A percentile compares a stretch with the other conserved stretches of the same genome.
phyloP scores from a whole-genome alignment of 2,113 vertebrate species.

The Speoplatyrhinus poulsoni region DNA sequence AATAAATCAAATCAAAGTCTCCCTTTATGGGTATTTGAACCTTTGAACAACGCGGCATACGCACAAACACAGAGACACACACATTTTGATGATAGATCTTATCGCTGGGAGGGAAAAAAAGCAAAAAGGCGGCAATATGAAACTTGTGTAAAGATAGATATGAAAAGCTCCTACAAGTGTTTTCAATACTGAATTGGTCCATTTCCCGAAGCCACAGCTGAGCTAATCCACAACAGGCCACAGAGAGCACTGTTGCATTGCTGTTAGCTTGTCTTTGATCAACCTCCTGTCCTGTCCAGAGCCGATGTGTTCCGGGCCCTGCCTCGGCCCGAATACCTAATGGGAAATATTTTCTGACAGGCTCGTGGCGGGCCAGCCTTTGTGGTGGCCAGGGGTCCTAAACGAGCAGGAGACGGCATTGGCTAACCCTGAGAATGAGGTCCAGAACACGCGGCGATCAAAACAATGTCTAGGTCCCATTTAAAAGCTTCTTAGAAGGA shows the following conservation, averaged over 20 bases:
- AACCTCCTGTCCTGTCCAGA: conserved; percentile 1
- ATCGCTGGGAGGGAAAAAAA: background rate
- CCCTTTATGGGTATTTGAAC: no score
- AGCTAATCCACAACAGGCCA: background rate
- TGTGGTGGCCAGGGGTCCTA: background rate
- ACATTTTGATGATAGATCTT: background rate
- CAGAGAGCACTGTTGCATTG: background rate
- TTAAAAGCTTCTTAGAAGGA: conserved; percentile 39
- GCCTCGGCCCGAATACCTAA: conserved; percentile 16
- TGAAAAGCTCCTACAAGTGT: background rate
- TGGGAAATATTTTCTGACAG: conserved; percentile 41
- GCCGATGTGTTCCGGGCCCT: conserved; percentile 8
- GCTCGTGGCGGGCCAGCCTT: conserved; percentile 9
- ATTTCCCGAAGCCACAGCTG: background rate
- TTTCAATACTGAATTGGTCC: background rate
- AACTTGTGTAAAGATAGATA: no score
- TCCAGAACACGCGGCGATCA: conserved; percentile 11
- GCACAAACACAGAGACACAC: background rate
- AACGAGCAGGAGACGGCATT: background rate
- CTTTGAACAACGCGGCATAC: background rate
- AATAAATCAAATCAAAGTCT: no score
- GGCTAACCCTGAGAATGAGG: background rate
- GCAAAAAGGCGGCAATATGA: no score
- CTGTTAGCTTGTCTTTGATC: background rate
- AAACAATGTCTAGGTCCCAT: conserved; percentile 40